Percentiles rank a stretch among this genome's conserved stretches.
Evolutionary conservation across 2,888 invertebrate species (phyloP).

Genomic region (Philaethria dido): DNA sequence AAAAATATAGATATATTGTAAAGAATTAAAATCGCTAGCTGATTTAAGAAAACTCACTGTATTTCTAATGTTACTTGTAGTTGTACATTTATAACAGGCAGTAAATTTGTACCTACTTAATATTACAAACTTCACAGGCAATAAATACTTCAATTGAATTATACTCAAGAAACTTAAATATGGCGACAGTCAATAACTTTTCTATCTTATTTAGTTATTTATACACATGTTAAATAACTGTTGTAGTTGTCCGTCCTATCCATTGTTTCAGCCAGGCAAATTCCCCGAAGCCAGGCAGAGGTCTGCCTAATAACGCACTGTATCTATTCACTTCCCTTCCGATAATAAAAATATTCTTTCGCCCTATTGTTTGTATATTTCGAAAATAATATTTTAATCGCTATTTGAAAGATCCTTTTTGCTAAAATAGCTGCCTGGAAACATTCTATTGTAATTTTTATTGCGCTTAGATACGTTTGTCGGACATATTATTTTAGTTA

Average conservation of each 20-base stretch:
- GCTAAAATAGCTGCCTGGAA: slow-evolving; percentile 51
- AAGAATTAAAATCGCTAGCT: not conserved
- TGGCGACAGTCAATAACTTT: slow-evolving; percentile 43
- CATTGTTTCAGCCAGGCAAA: slow-evolving; percentile 69
- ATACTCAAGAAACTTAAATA: slow-evolving; percentile 22
- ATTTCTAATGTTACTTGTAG: no score
- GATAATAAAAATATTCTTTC: slow-evolving; percentile 72
- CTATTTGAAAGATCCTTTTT: slow-evolving; percentile 63
- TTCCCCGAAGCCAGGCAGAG: slow-evolving; percentile 65
- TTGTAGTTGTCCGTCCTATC: slow-evolving; percentile 51
- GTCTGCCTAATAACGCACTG: slow-evolving; percentile 58
- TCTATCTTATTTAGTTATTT: slow-evolving; percentile 44
- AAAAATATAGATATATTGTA: no score
- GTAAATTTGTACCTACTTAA: not conserved
- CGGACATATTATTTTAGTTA: slow-evolving; percentile 45
- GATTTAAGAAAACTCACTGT: no score
- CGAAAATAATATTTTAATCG: slow-evolving; percentile 77
- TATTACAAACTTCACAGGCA: not conserved
- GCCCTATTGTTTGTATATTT: slow-evolving; percentile 69
- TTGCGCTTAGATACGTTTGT: slow-evolving; percentile 58
- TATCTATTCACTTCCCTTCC: slow-evolving; percentile 79
- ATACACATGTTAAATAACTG: slow-evolving; percentile 60
- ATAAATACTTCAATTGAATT: slow-evolving; percentile 15
- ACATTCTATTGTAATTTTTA: slow-evolving; percentile 67
- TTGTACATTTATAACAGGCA: not conserved